A percentile compares a stretch with the other conserved stretches of the same genome.
Conservation (phyloP, 2,888 invertebrate genomes). For the Amiota mariae region DNA sequence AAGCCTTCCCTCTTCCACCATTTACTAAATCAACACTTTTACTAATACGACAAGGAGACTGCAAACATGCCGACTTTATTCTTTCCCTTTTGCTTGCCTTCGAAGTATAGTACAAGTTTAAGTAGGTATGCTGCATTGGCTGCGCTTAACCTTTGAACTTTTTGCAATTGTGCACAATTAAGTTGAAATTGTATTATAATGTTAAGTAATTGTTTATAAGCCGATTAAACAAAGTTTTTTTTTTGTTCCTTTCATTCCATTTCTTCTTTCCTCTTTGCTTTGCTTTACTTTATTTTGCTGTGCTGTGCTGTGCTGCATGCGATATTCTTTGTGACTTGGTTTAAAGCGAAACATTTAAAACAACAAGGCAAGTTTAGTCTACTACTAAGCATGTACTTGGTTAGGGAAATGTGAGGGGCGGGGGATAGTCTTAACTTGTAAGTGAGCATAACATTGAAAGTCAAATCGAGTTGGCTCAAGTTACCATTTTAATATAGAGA, state of each 20-base stretch:
- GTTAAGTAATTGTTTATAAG: conserved; percentile 61
- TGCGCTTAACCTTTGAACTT: conserved; percentile 56
- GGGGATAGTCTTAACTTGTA: too few species aligned
- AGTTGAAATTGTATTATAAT: conserved; percentile 60
- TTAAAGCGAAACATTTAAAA: too few species aligned
- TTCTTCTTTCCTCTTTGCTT: not conserved
- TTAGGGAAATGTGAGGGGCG: too few species aligned
- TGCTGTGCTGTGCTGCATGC: too few species aligned
- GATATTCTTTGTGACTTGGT: too few species aligned
- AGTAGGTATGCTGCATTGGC: not conserved
- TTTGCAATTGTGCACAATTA: conserved; percentile 59
- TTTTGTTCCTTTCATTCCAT: not conserved
- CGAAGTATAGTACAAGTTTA: conserved; percentile 27
- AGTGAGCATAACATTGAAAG: not conserved
- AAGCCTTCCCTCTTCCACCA: conserved; percentile 3
- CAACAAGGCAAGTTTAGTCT: too few species aligned
- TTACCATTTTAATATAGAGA: too few species aligned
- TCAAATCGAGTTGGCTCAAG: not conserved
- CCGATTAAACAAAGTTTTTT: conserved; percentile 47
- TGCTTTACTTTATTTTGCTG: not conserved
- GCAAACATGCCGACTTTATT: conserved; percentile 11
- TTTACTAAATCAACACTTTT: not conserved
- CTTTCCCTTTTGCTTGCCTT: conserved; percentile 26
- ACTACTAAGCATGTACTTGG: too few species aligned
- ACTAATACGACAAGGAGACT: not conserved